Evolutionary conservation across 2,113 vertebrate genomes (phyloP).

Genomic region (Herpetotheres cachinnans): DNA sequence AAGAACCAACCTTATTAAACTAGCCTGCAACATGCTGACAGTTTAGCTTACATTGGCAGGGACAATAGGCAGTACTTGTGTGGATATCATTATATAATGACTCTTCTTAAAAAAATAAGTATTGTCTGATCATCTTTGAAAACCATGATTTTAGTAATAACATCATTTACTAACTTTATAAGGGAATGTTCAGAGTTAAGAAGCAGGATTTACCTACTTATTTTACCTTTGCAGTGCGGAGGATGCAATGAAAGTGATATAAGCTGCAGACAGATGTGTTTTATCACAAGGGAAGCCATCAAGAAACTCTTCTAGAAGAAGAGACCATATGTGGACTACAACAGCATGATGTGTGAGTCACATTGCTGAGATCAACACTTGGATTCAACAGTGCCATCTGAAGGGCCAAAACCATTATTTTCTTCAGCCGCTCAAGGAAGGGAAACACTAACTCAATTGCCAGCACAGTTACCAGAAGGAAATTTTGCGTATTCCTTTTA

Average conservation of each 20-base stretch:
- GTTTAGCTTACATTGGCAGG: fast-evolving
- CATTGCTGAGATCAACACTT: conserved; percentile 26
- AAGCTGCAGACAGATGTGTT: not conserved
- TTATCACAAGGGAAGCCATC: conserved; percentile 13
- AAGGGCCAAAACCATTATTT: conserved; percentile 47
- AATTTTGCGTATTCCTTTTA: conserved; percentile 22
- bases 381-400: conserved; percentile 28
- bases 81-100: not conserved
- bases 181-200: not conserved
- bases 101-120: not conserved
- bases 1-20: not conserved
- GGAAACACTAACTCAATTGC: not conserved
- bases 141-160: not conserved
- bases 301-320: not conserved
- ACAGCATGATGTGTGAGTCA: not conserved
- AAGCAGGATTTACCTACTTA: not conserved
- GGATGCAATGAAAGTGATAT: not conserved
- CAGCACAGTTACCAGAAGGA: conserved; percentile 25
- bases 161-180: not conserved
- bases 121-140: not conserved
- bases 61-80: not conserved
- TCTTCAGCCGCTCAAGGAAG: conserved; percentile 34
- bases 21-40: not conserved
- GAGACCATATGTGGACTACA: not conserved
- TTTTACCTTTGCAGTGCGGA: not conserved